These are phyloP conservation scores for Saccostrea glomerata DNA, from an alignment of 1,140 invertebrate species.

Conservation along the genomic window DNA sequence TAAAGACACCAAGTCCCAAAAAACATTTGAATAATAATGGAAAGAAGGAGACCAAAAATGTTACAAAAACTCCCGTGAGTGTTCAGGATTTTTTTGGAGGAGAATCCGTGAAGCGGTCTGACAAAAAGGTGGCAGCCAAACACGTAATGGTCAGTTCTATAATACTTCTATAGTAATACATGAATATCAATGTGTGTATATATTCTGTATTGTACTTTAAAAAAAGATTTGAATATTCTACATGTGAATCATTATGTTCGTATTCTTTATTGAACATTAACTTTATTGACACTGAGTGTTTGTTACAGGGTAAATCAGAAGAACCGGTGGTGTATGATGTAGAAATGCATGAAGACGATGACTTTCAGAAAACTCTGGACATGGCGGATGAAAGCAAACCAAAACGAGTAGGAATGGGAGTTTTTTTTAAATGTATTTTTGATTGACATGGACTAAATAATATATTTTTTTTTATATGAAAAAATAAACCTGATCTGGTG, in stretches of 20 bases:
- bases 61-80: slow-evolving; percentile 61
- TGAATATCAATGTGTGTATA: too few species aligned
- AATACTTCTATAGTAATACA: too few species aligned
- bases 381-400: slow-evolving; percentile 81
- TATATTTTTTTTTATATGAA: too few species aligned
- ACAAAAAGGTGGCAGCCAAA: slow-evolving; percentile 62
- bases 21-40: slow-evolving; percentile 43
- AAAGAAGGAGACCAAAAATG: slow-evolving; percentile 46
- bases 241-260: too few species aligned
- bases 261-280: too few species aligned
- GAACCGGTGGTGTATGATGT: slow-evolving; percentile 49
- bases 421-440: not conserved
- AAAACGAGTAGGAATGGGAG: slow-evolving; percentile 53
- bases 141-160: slow-evolving; percentile 55
- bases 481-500: too few species aligned
- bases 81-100: slow-evolving; percentile 72
- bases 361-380: slow-evolving; percentile 84
- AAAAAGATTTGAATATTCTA: too few species aligned
- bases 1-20: slow-evolving; percentile 55
- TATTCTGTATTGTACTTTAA: too few species aligned
- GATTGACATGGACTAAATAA: not conserved
- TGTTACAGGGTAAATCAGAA: too few species aligned
- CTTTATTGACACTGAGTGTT: too few species aligned
- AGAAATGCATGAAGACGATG: slow-evolving; percentile 84
- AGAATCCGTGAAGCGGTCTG: slow-evolving; percentile 62